Evolutionary conservation across 2,113 vertebrate genomes (phyloP), one percentile per base, ranked within the genome.

Genomic region (Hemiscyllium ocellatum): DNA sequence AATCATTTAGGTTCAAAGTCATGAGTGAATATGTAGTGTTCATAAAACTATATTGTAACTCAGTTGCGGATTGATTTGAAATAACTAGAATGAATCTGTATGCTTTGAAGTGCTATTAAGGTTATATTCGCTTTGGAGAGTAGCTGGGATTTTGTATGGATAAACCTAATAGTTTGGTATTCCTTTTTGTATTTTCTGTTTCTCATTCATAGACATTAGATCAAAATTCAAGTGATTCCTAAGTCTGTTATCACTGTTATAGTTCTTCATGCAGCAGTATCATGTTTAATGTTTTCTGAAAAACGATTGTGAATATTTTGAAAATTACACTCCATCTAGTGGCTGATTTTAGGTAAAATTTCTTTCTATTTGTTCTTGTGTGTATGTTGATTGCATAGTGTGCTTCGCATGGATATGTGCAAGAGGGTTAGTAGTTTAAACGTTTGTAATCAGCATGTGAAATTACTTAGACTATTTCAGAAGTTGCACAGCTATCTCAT

Each of bases 291-390:
- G 24, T 24, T n/a, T 12, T 33, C 12, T 61, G 47, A 61, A 90
- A 90, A 95, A 70, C 22, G 52, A 70, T 72, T 72, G 52, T 83
- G 37, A 72, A 69, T 17, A 76, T 50, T 90, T 90, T 90, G 87
- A 52, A 90, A 90, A 61, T 52, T 61, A 17, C 52, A 90, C 87
- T 95, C 94, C 94, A 95, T 72, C 94, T 95, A 95, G 94, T 95
- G 94, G 94, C 50, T 95, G 94, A 29, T 72, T 95, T 26, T 70
- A 72, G 72, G 26, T 72, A 47, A 72, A 95, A 15, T 61, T 95
- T 3, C 3, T 72, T 95, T 72, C 94, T 76, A 69, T 72, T 70
- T 72, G 15, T 83, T 37, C 6, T 91, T 89, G 12, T 33, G 17
- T 33, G 33, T 61, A 19, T 65, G 87, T 29, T 91, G 47, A 89